A percentile compares a stretch with the other conserved stretches of the same genome.
Evolutionary conservation across 2,797 vertebrate species (phyloP).

Genomic region (Pantherophis alleghaniensis): DNA sequence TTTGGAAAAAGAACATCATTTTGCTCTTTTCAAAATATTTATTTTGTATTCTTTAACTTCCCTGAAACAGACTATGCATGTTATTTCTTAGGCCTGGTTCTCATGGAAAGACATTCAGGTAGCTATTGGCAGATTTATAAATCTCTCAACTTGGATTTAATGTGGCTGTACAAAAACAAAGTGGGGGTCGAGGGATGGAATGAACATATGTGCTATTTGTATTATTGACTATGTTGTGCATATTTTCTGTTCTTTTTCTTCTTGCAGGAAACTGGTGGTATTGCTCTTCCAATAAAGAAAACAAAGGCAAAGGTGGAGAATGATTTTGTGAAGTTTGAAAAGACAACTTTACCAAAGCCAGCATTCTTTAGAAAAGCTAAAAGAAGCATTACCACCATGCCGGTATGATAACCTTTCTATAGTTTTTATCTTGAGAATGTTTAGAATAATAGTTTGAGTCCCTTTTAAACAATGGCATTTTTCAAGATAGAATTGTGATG

Average conservation of each 20-base stretch:
- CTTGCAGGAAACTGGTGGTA: slow-evolving; percentile 53
- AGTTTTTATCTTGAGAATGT: neutral
- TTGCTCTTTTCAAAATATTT: neutral
- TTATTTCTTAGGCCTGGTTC: neutral
- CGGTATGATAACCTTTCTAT: slow-evolving; percentile 50
- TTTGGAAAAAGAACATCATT: neutral
- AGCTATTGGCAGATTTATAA: neutral
- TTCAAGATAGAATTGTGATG: neutral
- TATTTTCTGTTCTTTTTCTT: neutral
- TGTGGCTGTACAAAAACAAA: neutral
- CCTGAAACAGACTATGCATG: neutral
- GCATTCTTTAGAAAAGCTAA: slow-evolving; percentile 79
- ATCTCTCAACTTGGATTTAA: neutral
- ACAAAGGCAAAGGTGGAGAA: slow-evolving; percentile 51
- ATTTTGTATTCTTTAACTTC: neutral
- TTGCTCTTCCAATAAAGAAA: slow-evolving; percentile 55
- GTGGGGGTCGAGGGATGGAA: neutral
- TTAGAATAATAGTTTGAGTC: neutral
- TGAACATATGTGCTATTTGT: neutral
- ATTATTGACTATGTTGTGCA: neutral
- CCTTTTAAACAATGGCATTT: neutral
- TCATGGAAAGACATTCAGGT: neutral
- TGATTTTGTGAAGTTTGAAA: slow-evolving; percentile 69
- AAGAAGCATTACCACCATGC: slow-evolving; percentile 35
- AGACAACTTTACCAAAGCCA: slow-evolving; percentile 70